Percentiles rank a stretch among this genome's conserved stretches.
These are phyloP conservation scores for Phocoena phocoena DNA, from an alignment of 2,113 vertebrate genomes.

Conservation along the genomic window DNA sequence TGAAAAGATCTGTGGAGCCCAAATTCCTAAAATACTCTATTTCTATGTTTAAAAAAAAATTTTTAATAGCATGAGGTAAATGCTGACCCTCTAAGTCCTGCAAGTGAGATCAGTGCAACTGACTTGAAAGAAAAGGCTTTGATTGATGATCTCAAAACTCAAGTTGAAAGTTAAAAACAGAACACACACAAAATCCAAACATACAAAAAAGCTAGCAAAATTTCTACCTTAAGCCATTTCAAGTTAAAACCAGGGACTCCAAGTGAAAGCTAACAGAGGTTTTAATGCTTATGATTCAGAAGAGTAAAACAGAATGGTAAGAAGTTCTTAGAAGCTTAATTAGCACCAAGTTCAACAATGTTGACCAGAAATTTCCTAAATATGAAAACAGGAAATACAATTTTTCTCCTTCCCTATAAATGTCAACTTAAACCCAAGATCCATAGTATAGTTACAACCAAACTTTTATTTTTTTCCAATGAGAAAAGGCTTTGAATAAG, in stretches of 20 bases:
- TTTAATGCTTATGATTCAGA: constrained; percentile 52
- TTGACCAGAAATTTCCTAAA: constrained; percentile 66
- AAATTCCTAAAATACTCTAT: constrained; percentile 58
- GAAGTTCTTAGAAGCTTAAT: constrained; percentile 59
- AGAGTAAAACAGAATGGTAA: constrained; percentile 18
- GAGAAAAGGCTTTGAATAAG: constrained; percentile 65
- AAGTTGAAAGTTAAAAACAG: constrained; percentile 74
- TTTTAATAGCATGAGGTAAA: constrained; percentile 53
- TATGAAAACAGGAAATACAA: constrained; percentile 63
- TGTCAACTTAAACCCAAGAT: constrained; percentile 66
- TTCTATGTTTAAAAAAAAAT: constrained; percentile 31
- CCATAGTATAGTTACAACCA: constrained; percentile 32
- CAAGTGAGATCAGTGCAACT: constrained; percentile 38
- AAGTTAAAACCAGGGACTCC: constrained; percentile 57
- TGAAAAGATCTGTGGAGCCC: constrained; percentile 46
- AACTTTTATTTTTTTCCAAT: constrained; percentile 40
- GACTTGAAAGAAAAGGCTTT: constrained; percentile 68
- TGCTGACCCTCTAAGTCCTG: constrained; percentile 53
- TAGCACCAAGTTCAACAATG: constrained; percentile 62
- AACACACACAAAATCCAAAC: constrained; percentile 69
- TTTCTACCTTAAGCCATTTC: constrained; percentile 58
- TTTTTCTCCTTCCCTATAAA: constrained; percentile 39
- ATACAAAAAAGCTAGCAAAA: constrained; percentile 66
- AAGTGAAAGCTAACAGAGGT: constrained; percentile 52
- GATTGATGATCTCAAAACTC: constrained; percentile 71